phyloP scores from a whole-genome alignment of 2,113 vertebrate species.

The Promerops cafer region DNA sequence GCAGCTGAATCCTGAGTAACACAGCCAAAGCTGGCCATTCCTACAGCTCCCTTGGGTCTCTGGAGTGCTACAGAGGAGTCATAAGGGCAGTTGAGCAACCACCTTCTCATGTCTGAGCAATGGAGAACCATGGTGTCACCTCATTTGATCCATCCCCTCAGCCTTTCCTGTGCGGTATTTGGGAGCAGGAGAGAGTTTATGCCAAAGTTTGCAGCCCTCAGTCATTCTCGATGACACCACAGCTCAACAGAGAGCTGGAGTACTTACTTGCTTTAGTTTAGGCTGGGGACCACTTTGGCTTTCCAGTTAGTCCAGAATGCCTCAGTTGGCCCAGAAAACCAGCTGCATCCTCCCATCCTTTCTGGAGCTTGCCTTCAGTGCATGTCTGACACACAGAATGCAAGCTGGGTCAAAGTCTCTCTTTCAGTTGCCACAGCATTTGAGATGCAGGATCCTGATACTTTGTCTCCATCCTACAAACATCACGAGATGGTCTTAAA shows the following conservation, averaged over 20 bases:
- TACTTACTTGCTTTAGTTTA: background rate
- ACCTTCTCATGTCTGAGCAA: background rate
- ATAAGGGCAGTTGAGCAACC: background rate
- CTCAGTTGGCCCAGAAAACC: background rate
- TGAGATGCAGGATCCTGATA: background rate
- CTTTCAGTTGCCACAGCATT: background rate
- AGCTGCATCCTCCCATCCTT: background rate
- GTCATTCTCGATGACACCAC: background rate
- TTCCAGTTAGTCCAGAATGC: background rate
- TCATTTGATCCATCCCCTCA: background rate
- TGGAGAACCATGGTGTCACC: background rate
- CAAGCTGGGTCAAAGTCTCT: background rate
- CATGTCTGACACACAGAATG: background rate
- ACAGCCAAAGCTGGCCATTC: background rate
- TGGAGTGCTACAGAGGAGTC: background rate
- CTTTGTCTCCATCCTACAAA: background rate
- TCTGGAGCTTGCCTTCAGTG: background rate
- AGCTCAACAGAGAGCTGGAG: background rate
- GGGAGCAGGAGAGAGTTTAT: background rate
- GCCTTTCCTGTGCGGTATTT: background rate
- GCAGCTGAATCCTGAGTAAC: background rate
- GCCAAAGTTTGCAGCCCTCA: background rate
- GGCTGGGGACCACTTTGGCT: background rate
- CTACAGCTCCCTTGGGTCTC: background rate
- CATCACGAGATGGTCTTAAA: background rate